A percentile compares a stretch with the other conserved stretches of the same genome.
Conservation (phyloP, 1,140 invertebrate species). For the Nasonia giraulti region DNA sequence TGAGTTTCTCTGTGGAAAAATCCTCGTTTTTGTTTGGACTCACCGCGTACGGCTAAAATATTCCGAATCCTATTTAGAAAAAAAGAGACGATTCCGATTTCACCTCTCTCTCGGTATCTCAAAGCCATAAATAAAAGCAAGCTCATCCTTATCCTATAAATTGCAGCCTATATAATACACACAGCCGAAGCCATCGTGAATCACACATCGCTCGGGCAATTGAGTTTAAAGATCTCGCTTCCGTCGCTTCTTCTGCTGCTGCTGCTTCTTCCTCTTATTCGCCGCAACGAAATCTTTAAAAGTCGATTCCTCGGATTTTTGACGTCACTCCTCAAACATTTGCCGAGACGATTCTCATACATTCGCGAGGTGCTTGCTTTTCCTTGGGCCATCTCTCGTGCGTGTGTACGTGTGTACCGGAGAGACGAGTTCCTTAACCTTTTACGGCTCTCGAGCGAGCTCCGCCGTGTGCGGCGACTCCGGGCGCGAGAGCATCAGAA, state of each 20-base stretch:
- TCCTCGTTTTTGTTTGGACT: too few relatives aligned
- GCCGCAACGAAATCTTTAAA: conserved; percentile 9
- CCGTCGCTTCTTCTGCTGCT: background rate
- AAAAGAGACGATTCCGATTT: background rate
- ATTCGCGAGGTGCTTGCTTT: conserved; percentile 37
- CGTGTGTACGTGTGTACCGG: background rate
- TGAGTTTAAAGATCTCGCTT: conserved; percentile 1
- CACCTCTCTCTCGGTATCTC: background rate
- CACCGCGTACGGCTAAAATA: too few relatives aligned
- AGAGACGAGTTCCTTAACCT: conserved; percentile 39
- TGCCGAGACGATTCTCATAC: conserved; percentile 55
- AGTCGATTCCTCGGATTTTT: conserved; percentile 45
- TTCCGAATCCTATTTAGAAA: too few relatives aligned
- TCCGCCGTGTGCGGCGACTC: too few relatives aligned
- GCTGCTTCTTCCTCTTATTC: background rate
- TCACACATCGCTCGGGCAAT: background rate
- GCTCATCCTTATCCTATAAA: background rate
- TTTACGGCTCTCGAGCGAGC: background rate
- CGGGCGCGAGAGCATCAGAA: too few relatives aligned
- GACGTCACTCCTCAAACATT: conserved; percentile 65
- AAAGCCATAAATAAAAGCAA: background rate
- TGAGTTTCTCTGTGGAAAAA: too few relatives aligned
- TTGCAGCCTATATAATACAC: background rate
- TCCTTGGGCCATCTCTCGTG: background rate
- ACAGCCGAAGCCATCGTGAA: background rate